phyloP scores from a whole-genome alignment of 1,140 invertebrate species.

The Zaprionus ghesquierei region DNA sequence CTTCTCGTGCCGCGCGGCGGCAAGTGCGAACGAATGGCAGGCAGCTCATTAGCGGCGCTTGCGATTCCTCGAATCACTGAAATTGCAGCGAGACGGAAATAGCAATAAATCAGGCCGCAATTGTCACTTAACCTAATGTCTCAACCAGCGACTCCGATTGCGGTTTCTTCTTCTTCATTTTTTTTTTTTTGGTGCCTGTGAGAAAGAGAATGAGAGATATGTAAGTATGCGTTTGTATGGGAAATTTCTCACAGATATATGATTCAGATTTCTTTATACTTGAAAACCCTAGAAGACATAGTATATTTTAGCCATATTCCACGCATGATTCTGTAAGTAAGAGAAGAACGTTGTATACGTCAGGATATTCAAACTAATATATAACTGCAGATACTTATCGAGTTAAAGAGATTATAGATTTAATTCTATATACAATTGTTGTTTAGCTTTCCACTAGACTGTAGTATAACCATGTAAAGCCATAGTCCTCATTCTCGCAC shows the following conservation, averaged over 20 bases:
- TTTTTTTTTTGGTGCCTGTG: background rate
- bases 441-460: background rate
- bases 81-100: conserved; percentile 81
- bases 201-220: background rate
- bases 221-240: background rate
- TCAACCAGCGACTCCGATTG: conserved; percentile 19
- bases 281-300: background rate
- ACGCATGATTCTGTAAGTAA: no score
- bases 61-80: conserved; percentile 81
- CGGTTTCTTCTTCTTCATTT: conserved; percentile 1
- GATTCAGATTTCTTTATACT: background rate
- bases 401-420: no score
- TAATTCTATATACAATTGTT: no score
- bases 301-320: background rate
- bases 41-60: conserved; percentile 81
- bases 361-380: no score
- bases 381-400: no score
- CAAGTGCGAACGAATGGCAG: conserved; percentile 59
- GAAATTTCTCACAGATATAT: background rate
- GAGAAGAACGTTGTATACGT: no score
- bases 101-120: conserved; percentile 71
- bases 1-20: background rate
- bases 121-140: conserved; percentile 76
- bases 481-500: background rate
- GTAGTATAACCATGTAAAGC: background rate